Evolutionary conservation across 2,113 vertebrate species (phyloP).

Genomic region (Petromus typicus): DNA sequence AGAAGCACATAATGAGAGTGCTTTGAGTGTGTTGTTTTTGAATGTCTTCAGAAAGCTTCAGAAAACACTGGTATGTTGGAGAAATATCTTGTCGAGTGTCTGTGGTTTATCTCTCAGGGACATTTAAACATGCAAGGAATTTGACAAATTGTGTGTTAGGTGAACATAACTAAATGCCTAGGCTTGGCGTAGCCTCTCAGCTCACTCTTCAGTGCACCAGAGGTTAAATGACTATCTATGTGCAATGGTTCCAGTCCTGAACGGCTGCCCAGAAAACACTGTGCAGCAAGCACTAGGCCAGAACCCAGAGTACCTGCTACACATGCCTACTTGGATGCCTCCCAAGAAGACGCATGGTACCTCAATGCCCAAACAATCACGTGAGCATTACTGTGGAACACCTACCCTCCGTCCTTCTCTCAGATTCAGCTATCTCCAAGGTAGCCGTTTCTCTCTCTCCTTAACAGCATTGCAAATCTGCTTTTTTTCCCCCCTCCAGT

Average conservation of each 20-base stretch:
- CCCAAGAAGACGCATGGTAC: background rate
- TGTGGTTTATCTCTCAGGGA: background rate
- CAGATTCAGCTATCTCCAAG: background rate
- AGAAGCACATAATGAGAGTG: background rate
- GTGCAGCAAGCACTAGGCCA: background rate
- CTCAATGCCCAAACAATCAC: background rate
- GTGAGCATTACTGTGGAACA: background rate
- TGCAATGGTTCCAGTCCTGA: background rate
- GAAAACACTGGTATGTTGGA: background rate
- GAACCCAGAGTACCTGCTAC: background rate
- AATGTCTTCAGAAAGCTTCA: background rate
- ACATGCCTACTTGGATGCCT: background rate
- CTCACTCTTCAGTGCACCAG: background rate
- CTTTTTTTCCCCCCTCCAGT: background rate
- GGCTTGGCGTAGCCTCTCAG: background rate
- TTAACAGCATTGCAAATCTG: background rate
- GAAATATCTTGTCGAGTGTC: background rate
- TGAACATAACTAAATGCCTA: conserved; percentile 23
- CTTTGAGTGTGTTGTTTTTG: background rate
- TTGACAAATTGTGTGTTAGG: conserved; percentile 47
- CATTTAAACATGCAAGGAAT: conserved; percentile 48
- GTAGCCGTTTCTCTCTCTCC: background rate
- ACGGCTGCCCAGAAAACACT: background rate
- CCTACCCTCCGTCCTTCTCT: background rate
- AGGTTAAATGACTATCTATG: background rate